Base-by-base conservation (phyloP, 2,888 invertebrate genomes). In the Brachynemurus nebulosus region DNA sequence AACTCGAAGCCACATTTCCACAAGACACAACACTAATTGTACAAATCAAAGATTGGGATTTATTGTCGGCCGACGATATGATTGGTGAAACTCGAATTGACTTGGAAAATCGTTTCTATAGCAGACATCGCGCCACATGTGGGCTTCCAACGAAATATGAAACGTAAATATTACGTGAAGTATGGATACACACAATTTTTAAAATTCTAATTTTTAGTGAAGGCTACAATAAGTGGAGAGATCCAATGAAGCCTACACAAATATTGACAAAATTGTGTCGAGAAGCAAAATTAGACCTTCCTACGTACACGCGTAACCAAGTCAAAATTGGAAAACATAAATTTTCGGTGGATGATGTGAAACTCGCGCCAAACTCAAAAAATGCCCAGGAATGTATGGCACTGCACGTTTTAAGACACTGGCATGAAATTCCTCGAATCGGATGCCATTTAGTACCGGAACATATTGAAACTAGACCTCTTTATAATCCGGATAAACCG, bases 1-100 rank as follows among this genome's bases (percentile, higher is more conserved):
- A 92, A 65, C 80, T 91, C 44, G 90, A 91, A 63, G 90, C 89
- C 0, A 90, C 88, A 0, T 90, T 92, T 59, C 92, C 92, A 0
- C 88, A 89, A 64, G 91, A 92, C 57, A 90, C 90, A 0, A 71
- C 85, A 66, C 68, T 92, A 39, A 81, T 80, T 0, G 78, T 91
- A 1, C 86, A 89, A 66, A 79, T 92, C 37, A 73, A 81, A 25
- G 91, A 92, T 59, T 91, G 90, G 90, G 91, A 92, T 66, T 66
- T 91, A 47, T 78, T 91, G 0, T 88, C 90, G 8, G 77, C 86
- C 0, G 91, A 92, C 59, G 91, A 92, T 60, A 67, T 91, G 55
- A 90, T 92, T 48, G 92, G 92, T 2, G 90, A 92, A 62, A 91
- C 91, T 0, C 84, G 80, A 62, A 85, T 92, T 49, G 91, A 92